These are phyloP conservation scores for Fundulus diaphanus DNA, from an alignment of 2,797 vertebrate genomes.

Conservation along the genomic window DNA sequence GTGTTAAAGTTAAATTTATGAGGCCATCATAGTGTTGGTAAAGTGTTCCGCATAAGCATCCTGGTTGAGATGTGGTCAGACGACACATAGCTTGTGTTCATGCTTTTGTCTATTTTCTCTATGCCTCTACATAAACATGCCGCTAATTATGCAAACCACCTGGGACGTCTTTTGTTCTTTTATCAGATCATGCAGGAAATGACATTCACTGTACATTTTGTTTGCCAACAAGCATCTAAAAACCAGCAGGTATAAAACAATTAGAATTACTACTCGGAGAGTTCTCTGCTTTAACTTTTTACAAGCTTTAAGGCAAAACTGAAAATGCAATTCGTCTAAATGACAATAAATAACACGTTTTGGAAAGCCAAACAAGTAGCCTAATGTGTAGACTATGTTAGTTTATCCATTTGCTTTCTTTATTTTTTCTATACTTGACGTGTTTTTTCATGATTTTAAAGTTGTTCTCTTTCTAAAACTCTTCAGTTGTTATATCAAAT, in stretches of 20 bases:
- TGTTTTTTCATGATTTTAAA: neutral
- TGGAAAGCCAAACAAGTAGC: neutral
- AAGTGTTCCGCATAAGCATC: no score
- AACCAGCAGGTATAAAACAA: neutral
- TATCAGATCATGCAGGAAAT: neutral
- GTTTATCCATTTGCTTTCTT: no score
- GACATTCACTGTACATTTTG: no score
- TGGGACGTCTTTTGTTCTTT: neutral
- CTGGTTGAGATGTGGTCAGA: no score
- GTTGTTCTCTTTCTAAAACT: no score
- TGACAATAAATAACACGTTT: no score
- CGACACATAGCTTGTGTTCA: no score
- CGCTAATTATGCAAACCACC: neutral
- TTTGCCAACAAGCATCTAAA: neutral
- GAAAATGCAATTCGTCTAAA: neutral
- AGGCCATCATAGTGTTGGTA: no score
- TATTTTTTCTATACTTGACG: neutral
- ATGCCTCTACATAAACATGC: neutral
- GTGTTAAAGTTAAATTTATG: no score
- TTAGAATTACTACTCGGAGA: neutral
- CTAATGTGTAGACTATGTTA: no score
- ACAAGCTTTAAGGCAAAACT: neutral
- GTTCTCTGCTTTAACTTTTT: neutral
- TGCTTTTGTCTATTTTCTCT: neutral
- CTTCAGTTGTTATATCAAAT: neutral